Evolutionary conservation across 1,140 invertebrate species (phyloP).

Genomic region (Scaptomyza pallida): DNA sequence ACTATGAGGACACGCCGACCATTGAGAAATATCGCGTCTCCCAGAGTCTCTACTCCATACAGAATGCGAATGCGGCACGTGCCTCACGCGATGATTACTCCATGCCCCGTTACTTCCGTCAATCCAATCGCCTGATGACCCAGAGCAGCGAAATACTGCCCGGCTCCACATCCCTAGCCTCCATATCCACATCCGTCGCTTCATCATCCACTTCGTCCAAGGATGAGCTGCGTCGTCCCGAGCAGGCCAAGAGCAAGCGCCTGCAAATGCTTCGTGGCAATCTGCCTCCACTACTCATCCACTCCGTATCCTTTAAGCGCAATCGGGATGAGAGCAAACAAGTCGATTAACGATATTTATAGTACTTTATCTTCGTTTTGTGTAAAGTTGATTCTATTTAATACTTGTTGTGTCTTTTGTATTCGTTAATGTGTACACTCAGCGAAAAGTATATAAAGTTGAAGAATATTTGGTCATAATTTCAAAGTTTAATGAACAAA

Average conservation of each 20-base stretch:
- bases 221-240: conserved; percentile 60
- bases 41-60: conserved; percentile 80
- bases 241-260: conserved; percentile 79
- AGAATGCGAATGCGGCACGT: conserved; percentile 74
- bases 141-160: conserved; percentile 75
- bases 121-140: conserved; percentile 68
- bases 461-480: neutral
- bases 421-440: neutral
- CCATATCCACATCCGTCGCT: conserved; percentile 49
- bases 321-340: conserved; percentile 77
- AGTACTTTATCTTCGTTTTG: neutral
- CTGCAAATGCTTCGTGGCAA: conserved; percentile 76
- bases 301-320: conserved; percentile 79
- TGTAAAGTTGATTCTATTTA: neutral
- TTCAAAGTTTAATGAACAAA: neutral
- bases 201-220: conserved; percentile 58
- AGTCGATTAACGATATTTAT: conserved; percentile 53
- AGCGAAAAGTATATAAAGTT: neutral
- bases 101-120: conserved; percentile 81
- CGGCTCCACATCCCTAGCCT: conserved; percentile 49
- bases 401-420: conserved; percentile 12
- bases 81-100: conserved; percentile 76
- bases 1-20: conserved; percentile 83
- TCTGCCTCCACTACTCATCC: conserved; percentile 78
- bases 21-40: conserved; percentile 83